A percentile compares a stretch with the other conserved stretches of the same genome.
Conservation (phyloP, 2,888 invertebrate genomes). For the Nudaria mundana region DNA sequence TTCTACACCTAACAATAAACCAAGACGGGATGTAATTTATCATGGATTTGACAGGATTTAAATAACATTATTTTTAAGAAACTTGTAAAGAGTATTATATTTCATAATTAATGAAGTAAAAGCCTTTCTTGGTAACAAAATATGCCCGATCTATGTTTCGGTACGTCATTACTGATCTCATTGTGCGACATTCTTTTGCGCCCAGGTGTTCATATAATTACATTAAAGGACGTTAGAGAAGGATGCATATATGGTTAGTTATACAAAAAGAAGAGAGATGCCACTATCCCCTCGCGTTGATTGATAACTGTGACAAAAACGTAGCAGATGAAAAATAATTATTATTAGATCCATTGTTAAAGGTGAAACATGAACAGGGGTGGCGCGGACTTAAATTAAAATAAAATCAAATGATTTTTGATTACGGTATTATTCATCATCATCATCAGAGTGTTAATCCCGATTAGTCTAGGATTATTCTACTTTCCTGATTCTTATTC, state of each 20-base stretch:
- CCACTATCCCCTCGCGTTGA: conserved; percentile 69
- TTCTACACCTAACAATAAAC: too few species aligned
- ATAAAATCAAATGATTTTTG: conserved; percentile 3
- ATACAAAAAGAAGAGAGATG: conserved; percentile 45
- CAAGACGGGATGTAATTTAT: conserved; percentile 56
- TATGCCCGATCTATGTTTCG: conserved; percentile 77
- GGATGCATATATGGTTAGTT: conserved; percentile 43
- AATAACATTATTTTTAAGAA: conserved; percentile 71
- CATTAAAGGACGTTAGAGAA: conserved; percentile 58
- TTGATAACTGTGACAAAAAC: conserved; percentile 83
- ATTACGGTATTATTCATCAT: not conserved
- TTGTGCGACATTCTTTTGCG: conserved; percentile 81
- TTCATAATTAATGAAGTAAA: conserved; percentile 81
- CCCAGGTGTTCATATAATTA: conserved; percentile 81
- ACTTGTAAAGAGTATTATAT: conserved; percentile 77
- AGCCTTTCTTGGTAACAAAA: conserved; percentile 79
- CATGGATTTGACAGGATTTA: conserved; percentile 73
- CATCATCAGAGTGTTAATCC: too few species aligned
- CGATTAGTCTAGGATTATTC: too few species aligned
- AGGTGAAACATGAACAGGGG: conserved; percentile 69
- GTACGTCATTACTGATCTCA: conserved; percentile 78
- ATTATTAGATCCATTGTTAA: conserved; percentile 79
- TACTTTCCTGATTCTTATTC: too few species aligned
- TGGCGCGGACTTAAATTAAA: conserved; percentile 35
- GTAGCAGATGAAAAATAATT: conserved; percentile 81